Base-by-base conservation (phyloP, 2,797 vertebrate species). In the Anolis apletophallus region DNA sequence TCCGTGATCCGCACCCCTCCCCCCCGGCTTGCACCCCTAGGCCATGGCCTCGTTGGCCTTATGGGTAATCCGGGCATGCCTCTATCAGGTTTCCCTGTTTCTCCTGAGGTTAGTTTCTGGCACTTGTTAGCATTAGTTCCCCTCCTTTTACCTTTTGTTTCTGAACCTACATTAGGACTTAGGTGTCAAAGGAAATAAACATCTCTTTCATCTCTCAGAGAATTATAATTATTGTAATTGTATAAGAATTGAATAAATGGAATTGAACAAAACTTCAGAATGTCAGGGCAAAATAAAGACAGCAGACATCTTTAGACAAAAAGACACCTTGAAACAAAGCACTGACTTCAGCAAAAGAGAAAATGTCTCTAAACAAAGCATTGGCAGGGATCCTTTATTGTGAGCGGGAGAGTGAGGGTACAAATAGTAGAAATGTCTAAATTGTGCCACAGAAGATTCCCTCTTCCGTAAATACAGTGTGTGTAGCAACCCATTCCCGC, bases 111-210 rank as follows among this genome's bases (percentile, higher is more conserved):
- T 29, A 64, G 26, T 12, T 64, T 12, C 46, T 29, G 61, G 26
- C 3, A 10, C 3, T 10, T 29, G 3, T 10, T 64, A 29, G 10
- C 11, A 64, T 64, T 64, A 12, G 61, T 19, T 12, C 61, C 61
- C 10, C 26, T 10, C 26, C 9, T 13, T 46, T 29, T 29, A 10
- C 10, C 3, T 12, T 11, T 64, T 64, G 61, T 29, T 29, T 12
- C 9, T 64, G 61, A 29, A 64, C 9, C 61, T 64, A 64, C 26
- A 64, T 29, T 29, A 64, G 26, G 61, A 64, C 26, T 26, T 64
- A 29, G 61, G 1, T 26, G n/a, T 21, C 5, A 93, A 94, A 91
- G 93, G 94, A 95, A 96, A 95, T 96, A 96, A 96, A 96, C 29
- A 23, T 23, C n/a, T 23, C 26, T 64, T 74, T 59, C 14, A 29